Conservation (phyloP, 2,888 invertebrate genomes). For the Poecilus cupreus region DNA sequence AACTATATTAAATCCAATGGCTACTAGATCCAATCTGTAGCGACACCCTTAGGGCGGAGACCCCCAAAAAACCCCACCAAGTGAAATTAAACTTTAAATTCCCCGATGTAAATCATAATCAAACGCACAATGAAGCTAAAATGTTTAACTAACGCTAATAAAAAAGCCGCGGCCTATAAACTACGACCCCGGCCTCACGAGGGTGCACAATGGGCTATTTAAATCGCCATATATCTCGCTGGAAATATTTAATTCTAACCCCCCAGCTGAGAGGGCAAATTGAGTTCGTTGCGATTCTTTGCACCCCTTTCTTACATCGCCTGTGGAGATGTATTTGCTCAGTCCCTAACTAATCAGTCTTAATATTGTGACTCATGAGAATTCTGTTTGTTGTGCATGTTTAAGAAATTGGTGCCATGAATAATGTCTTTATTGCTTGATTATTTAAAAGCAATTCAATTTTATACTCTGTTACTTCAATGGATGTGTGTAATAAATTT, state of each 20-base stretch:
- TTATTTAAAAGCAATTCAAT: conserved; percentile 22
- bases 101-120: conserved; percentile 57
- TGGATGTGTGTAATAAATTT: not conserved
- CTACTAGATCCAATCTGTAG: conserved; percentile 53
- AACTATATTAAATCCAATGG: conserved; percentile 54
- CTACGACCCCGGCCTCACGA: not conserved
- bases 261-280: conserved; percentile 67
- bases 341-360: not conserved
- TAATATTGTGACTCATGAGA: conserved; percentile 31
- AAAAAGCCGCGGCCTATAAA: conserved; percentile 39
- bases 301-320: conserved; percentile 32
- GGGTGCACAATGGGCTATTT: conserved; percentile 65
- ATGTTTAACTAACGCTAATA: conserved; percentile 48
- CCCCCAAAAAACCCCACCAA: conserved; percentile 2
- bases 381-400: conserved; percentile 11
- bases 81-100: conserved; percentile 57
- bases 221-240: conserved; percentile 67
- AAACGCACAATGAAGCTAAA: conserved; percentile 42
- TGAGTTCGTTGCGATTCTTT: conserved; percentile 67
- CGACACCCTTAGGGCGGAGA: conserved; percentile 50
- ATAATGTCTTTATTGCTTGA: conserved; percentile 3
- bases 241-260: conserved; percentile 68
- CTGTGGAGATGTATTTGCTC: not conserved
- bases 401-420: not conserved
- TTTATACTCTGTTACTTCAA: conserved; percentile 15